Evolutionary conservation across 1,140 invertebrate genomes (phyloP).

Genomic region (Homalodisca vitripennis): DNA sequence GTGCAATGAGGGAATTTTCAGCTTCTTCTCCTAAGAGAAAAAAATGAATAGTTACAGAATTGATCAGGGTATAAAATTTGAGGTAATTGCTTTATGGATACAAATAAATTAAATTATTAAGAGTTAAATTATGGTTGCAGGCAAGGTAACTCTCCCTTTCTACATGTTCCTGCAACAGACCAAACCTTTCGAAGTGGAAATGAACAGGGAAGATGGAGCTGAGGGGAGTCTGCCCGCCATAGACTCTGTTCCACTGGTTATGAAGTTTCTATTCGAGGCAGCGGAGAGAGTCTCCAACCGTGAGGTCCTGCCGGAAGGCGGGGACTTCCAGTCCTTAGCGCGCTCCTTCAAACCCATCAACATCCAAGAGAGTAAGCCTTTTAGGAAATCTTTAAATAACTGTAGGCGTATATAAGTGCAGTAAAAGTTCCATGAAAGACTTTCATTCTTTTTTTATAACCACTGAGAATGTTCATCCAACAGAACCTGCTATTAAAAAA

Average conservation of each 20-base stretch:
- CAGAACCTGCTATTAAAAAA: too few species aligned
- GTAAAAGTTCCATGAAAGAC: background rate
- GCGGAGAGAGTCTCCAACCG: background rate
- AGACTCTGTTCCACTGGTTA: background rate
- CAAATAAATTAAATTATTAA: too few species aligned
- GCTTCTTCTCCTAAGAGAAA: too few species aligned
- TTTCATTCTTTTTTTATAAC: background rate
- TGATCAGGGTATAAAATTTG: too few species aligned
- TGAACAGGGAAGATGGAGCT: background rate
- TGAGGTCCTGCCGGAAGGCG: background rate
- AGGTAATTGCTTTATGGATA: too few species aligned
- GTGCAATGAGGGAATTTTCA: too few species aligned
- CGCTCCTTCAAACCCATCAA: background rate
- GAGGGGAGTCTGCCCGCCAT: background rate
- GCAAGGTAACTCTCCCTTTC: too few species aligned
- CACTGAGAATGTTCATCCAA: background rate
- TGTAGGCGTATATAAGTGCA: background rate
- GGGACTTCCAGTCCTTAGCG: background rate
- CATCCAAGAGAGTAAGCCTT: background rate
- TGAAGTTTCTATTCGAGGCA: background rate
- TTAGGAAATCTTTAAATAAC: background rate
- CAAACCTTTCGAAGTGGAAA: background rate
- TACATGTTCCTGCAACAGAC: background rate
- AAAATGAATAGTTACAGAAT: too few species aligned
- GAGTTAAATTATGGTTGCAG: too few species aligned